Conservation (phyloP, 2,888 invertebrate genomes). For the Calameuta idolon region DNA sequence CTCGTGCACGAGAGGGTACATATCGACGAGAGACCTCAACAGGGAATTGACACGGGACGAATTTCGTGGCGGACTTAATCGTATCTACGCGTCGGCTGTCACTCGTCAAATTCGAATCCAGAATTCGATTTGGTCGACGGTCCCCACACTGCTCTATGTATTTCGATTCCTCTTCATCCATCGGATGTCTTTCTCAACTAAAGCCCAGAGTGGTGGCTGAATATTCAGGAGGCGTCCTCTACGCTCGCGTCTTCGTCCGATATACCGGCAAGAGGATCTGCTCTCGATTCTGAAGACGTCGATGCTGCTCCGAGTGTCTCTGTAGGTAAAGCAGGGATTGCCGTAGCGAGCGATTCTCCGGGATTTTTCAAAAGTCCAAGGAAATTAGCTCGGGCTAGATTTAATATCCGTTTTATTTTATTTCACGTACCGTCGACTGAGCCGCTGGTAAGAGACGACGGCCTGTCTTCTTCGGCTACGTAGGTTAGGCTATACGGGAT, state of each 20-base stretch:
- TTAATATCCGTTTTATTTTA: conserved; percentile 62
- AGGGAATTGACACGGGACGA: conserved; percentile 2
- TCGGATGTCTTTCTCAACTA: background rate
- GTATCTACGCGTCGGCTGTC: conserved; percentile 31
- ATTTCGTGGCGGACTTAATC: conserved; percentile 34
- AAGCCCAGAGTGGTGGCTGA: conserved; percentile 38
- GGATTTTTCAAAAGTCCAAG: conserved; percentile 39
- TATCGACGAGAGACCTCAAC: background rate
- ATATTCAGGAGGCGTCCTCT: conserved; percentile 47
- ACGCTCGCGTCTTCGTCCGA: conserved; percentile 9
- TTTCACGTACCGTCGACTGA: conserved; percentile 30
- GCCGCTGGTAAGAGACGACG: background rate
- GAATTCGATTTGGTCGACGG: conserved; percentile 46
- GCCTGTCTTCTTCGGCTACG: background rate
- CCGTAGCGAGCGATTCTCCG: background rate
- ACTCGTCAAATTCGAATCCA: conserved; percentile 48
- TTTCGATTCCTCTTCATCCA: conserved; percentile 18
- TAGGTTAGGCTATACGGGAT: too few species aligned
- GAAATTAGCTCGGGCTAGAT: conserved; percentile 56
- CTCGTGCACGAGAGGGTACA: background rate
- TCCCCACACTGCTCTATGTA: conserved; percentile 13
- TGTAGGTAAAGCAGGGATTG: background rate
- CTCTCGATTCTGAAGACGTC: background rate
- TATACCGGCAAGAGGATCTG: conserved; percentile 9
- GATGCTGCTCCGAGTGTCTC: background rate